Conservation (phyloP, 2,797 vertebrate species). For the Silurus lanzhouensis region DNA sequence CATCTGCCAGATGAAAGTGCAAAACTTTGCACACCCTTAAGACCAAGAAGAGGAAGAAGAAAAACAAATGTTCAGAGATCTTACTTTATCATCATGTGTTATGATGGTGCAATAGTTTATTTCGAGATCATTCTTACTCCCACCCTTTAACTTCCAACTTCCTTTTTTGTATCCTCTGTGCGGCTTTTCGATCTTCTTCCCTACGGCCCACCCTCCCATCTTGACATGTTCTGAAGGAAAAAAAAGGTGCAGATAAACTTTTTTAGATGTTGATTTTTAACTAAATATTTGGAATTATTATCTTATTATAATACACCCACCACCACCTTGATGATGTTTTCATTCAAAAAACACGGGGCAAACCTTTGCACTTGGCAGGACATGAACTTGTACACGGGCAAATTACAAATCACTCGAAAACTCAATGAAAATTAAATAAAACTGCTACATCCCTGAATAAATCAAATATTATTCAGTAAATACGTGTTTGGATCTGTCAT, state of each 20-base stretch:
- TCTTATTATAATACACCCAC: conserved; percentile 14
- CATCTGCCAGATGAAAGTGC: neutral
- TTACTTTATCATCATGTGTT: conserved; percentile 10
- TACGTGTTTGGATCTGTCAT: neutral
- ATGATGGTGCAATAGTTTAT: conserved; percentile 1
- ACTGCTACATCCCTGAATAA: neutral
- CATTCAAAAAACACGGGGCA: neutral
- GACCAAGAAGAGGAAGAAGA: conserved; percentile 4
- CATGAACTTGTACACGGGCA: neutral
- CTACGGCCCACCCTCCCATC: conserved; percentile 25
- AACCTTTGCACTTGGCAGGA: neutral
- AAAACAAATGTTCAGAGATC: neutral
- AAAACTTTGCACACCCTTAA: neutral
- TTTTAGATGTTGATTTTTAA: neutral
- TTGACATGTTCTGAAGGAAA: conserved; percentile 22
- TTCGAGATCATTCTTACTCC: neutral
- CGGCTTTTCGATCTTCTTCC: neutral
- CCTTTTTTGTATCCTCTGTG: conserved; percentile 22
- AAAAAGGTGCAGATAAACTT: conserved; percentile 10
- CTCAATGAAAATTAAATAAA: neutral
- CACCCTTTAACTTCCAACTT: conserved; percentile 5
- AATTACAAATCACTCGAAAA: neutral
- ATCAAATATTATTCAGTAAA: no score
- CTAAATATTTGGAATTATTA: neutral
- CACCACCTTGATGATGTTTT: conserved; percentile 13